Evolutionary conservation across 2,113 vertebrate species (phyloP), one percentile per base, ranked within the genome.

Genomic region (Micromys minutus): DNA sequence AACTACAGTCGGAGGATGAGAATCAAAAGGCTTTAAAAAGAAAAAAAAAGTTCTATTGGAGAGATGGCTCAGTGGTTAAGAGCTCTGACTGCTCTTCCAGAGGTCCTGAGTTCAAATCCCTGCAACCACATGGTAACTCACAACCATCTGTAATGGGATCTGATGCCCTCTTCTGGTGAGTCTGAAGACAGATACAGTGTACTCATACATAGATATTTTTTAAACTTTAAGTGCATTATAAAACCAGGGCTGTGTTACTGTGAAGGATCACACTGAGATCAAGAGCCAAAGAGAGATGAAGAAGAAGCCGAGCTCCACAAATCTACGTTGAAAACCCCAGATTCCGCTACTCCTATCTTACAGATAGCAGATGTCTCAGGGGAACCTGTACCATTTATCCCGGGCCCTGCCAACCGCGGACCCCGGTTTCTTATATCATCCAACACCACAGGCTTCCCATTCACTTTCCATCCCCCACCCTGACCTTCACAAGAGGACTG

Each of bases 1-100:
- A 93, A 91, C 65, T 34, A 89, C 83, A 88, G 19, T 26, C 17
- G 91, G 39, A 63, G 50, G 65, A 76, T 72, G 65, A 95, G 71
- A 93, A 65, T 84, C 42, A 87, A 55, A 93, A 90, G 75, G 19
- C 9, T 77, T 84, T 55, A n/a, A n/a, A n/a, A n/a, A n/a, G n/a
- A n/a, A n/a, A n/a, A n/a, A n/a, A n/a, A n/a, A n/a, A n/a, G n/a
- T n/a, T n/a, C n/a, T n/a, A n/a, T n/a, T n/a, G n/a, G n/a, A n/a
- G n/a, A n/a, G n/a, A n/a, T n/a, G n/a, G n/a, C n/a, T n/a, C n/a
- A n/a, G n/a, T n/a, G n/a, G n/a, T n/a, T n/a, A n/a, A n/a, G n/a
- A n/a, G n/a, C n/a, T n/a, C n/a, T n/a, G n/a, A n/a, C n/a, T n/a
- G n/a, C n/a, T n/a, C n/a, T n/a, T n/a, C n/a, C n/a, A n/a, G n/a